Evolutionary conservation across 2,113 vertebrate species (phyloP), one percentile per base, ranked within the genome.

Genomic region (Lagopus muta): DNA sequence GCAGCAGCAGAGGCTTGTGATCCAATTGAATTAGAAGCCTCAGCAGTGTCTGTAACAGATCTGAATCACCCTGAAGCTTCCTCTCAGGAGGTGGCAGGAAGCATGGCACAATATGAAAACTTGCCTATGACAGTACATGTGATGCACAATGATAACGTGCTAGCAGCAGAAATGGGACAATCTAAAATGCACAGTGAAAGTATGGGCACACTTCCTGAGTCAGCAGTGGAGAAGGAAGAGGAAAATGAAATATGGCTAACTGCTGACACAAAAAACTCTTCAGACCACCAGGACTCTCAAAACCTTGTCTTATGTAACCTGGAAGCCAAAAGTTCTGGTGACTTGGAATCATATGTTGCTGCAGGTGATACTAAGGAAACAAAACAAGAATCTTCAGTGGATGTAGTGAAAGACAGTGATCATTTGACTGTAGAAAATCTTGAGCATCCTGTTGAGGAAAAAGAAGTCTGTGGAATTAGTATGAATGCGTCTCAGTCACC

Each of bases 351-450:
- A 32, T 83, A 30, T 89, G 75, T 27, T 91, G 16, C n/a, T 58
- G 25, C 84, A 70, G 95, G 87, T 91, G 74, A 14, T 79, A 42
- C 6, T n/a, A 86, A 30, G 3, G 34, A 95, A 94, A 89, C 58
- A 48, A 97, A 96, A 55, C 48, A 88, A 40, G 65, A 86, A 54
- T 88, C 93, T 61, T 86, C 90, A 89, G 76, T 91, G 82, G 60
- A 96, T 72, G 32, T 88, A 70, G 45, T 75, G 58, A 84, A 95
- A 54, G 62, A 81, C 10, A 47, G 10, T 80, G 80, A 94, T 70
- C 62, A 27, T 19, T n/a, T 34, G 19, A 19, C 72, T 90, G 62
- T 91, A 75, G 82, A 66, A 43, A 77, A 69, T 30, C 16, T 83
- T 32, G 70, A 58, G 52, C 61, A 8, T 90, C 38, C 83, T 8